phyloP scores from a whole-genome alignment of 2,888 invertebrate genomes.

The Amphipoea oculea region DNA sequence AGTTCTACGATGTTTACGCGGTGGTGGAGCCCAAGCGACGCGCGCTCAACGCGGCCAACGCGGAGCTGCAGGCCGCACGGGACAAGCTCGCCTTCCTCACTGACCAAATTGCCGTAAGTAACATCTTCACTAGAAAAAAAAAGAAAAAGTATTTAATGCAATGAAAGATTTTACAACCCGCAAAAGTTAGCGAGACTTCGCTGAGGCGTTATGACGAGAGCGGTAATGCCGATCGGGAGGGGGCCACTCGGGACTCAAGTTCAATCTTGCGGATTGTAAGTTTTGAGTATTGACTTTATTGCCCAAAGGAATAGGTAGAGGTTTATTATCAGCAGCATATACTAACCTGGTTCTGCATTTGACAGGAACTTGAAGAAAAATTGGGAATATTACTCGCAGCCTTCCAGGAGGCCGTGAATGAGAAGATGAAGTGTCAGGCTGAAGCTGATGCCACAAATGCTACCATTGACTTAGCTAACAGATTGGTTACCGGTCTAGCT shows the following conservation, averaged over 20 bases:
- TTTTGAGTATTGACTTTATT: neutral
- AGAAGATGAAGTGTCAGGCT: constrained; percentile 97
- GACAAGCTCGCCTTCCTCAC: constrained; percentile 95
- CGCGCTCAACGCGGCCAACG: constrained; percentile 96
- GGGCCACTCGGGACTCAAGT: neutral
- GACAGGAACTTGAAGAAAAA: constrained; percentile 93
- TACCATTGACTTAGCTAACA: constrained; percentile 97
- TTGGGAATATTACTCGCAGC: constrained; percentile 94
- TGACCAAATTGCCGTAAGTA: constrained; percentile 91
- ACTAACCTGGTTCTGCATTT: neutral
- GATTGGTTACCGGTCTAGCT: constrained; percentile 97
- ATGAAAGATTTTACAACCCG: neutral
- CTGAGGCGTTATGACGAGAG: neutral
- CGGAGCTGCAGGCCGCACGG: constrained; percentile 95
- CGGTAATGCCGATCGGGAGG: neutral
- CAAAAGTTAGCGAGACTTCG: neutral
- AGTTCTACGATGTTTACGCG: constrained; percentile 96
- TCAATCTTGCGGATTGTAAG: neutral
- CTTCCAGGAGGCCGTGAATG: constrained; percentile 96
- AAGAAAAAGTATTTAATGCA: neutral
- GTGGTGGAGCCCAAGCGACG: constrained; percentile 97
- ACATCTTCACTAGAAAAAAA: neutral
- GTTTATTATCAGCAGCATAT: neutral
- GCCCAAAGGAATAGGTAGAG: neutral
- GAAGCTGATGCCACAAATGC: constrained; percentile 97